Base-by-base conservation (phyloP, 2,113 vertebrate genomes). In the Illadopsis cleaveri region DNA sequence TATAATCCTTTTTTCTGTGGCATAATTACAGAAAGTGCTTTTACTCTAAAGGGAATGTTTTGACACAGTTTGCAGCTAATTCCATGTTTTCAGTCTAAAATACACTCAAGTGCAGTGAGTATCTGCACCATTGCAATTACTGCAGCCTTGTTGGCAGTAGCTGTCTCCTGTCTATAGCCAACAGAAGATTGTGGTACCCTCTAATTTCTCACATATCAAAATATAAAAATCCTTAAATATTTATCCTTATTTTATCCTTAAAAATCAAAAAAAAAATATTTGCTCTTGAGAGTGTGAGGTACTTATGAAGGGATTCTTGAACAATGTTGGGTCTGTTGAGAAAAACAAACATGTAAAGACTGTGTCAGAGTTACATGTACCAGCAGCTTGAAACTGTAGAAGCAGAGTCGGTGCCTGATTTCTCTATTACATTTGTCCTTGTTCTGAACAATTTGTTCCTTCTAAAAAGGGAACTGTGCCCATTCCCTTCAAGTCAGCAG, bases 391-490 rank as follows among this genome's bases (percentile, higher is more conserved):
- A 89, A 96, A 93, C 57, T 79, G 80, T 71, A 90, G 77, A 75
- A 82, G 56, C 35, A 15, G 61, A 88, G 48, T 45, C 0, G 0
- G 23, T 71, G 83, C 80, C 73, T 61, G 65, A 65, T 94, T 96
- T 90, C 82, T 83, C 33, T 92, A n/a, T 94, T 96, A 75, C 90
- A 71, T 94, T 94, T 93, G 85, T 94, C 82, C 90, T 96, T 88
- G 85, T 96, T 97, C 92, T 66, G 95, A 94, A 94, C 93, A 94
- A 84, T 92, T 95, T 93, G 95, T 97, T 92, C 92, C 42, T 92
- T 96, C 85, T 89, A 93, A 93, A 96, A 89, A 93, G 88, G 96
- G 94, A 96, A 76, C 92, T 44, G 72, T 96, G 94, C 92, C 94
- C 92, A 65, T 94, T 96, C 94, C 58, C 58, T 92, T 86, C 35